A percentile compares a stretch with the other conserved stretches of the same genome.
Conservation (phyloP, 2,113 vertebrate genomes). For the Lepus europaeus region DNA sequence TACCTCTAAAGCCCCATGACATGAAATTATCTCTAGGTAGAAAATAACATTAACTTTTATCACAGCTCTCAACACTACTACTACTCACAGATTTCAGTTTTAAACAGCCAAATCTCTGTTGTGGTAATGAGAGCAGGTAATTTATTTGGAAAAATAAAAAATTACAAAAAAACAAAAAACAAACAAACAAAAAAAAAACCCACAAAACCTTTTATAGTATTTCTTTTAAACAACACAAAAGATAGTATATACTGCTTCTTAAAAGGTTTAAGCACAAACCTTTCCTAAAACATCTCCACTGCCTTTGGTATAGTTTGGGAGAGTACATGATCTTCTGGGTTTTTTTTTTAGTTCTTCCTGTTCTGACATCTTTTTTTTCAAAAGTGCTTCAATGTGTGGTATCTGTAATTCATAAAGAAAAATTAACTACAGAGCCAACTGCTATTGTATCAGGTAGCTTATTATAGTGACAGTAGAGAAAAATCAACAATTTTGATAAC, state of each 20-base stretch:
- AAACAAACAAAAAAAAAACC: background rate
- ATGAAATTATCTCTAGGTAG: background rate
- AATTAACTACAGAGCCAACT: constrained; percentile 50
- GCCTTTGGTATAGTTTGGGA: constrained; percentile 88
- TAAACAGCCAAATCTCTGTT: constrained; percentile 3
- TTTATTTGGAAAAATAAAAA: background rate
- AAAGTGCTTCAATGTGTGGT: constrained; percentile 84
- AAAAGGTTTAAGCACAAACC: constrained; percentile 86
- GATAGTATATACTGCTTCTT: constrained; percentile 5
- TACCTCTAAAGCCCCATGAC: background rate
- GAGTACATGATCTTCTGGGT: constrained; percentile 89
- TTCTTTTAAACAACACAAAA: constrained; percentile 23
- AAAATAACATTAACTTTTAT: background rate
- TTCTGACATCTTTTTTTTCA: constrained; percentile 86
- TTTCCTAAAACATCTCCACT: constrained; percentile 93
- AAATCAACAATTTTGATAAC: constrained; percentile 46
- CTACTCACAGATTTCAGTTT: background rate
- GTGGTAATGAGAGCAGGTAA: background rate
- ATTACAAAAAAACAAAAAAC: background rate
- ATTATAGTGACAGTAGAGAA: background rate
- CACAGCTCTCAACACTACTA: background rate
- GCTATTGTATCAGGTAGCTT: background rate
- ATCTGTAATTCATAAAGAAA: constrained; percentile 87
- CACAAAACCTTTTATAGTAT: constrained; percentile 10
- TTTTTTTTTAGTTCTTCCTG: constrained; percentile 84